Conservation (phyloP, 1,140 invertebrate species). For the Kradibia gibbosae region DNA sequence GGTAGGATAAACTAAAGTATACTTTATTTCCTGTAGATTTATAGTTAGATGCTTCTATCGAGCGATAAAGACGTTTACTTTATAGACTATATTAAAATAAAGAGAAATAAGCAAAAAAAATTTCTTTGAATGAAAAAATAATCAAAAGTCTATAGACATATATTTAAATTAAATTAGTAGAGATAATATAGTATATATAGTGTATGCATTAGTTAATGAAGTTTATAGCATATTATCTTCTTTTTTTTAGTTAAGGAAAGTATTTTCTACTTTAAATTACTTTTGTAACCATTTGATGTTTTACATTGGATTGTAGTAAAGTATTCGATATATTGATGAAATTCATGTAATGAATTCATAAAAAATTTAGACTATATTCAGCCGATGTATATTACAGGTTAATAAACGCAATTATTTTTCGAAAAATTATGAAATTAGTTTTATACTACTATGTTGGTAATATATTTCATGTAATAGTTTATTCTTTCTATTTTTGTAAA, state of each 20-base stretch:
- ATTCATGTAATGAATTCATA: no score
- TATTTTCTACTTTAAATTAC: not conserved
- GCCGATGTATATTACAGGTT: no score
- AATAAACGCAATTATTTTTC: no score
- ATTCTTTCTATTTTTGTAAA: no score
- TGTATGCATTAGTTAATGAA: not conserved
- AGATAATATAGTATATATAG: not conserved
- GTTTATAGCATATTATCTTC: not conserved
- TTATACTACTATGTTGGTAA: no score
- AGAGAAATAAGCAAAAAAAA: not conserved
- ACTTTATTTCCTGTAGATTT: not conserved
- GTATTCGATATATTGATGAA: not conserved
- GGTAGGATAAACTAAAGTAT: not conserved
- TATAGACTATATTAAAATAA: not conserved
- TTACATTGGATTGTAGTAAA: not conserved
- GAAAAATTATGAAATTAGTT: no score
- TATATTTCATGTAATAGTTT: no score
- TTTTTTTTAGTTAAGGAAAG: not conserved
- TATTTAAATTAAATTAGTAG: not conserved
- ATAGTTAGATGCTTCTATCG: not conserved
- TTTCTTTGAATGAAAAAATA: not conserved
- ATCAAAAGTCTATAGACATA: not conserved
- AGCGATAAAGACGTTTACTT: not conserved
- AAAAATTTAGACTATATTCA: no score
- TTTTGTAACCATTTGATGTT: not conserved